phyloP scores from a whole-genome alignment of 2,888 invertebrate species.

The Omphaloscelis lunosa region DNA sequence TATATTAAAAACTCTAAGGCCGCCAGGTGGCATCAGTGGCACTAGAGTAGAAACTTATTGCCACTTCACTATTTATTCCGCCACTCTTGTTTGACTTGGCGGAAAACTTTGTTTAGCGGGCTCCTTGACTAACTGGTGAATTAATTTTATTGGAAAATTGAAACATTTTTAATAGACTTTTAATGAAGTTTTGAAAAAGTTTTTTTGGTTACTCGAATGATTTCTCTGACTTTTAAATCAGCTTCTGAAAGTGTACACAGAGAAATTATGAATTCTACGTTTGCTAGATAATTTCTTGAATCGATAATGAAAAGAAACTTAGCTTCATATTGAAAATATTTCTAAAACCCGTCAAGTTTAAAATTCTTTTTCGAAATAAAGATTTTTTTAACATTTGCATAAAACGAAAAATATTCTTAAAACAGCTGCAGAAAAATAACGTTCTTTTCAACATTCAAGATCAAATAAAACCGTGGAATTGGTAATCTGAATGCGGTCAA shows the following conservation, averaged over 20 bases:
- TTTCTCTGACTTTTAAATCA: not conserved
- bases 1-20: slow-evolving; percentile 64
- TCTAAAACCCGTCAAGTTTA: not conserved
- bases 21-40: slow-evolving; percentile 47
- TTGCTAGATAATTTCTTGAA: not conserved
- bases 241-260: not conserved
- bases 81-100: slow-evolving; percentile 58
- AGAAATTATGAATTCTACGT: not conserved
- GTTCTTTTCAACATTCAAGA: slow-evolving; percentile 20
- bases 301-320: not conserved
- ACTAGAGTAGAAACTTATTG: slow-evolving; percentile 58
- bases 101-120: slow-evolving; percentile 56
- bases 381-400: not conserved
- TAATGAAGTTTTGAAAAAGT: slow-evolving; percentile 9
- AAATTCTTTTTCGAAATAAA: not conserved
- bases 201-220: not conserved
- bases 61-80: slow-evolving; percentile 61
- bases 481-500: slow-evolving; percentile 39
- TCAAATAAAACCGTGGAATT: slow-evolving; percentile 36
- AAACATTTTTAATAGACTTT: slow-evolving; percentile 27
- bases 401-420: not conserved
- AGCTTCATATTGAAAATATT: not conserved
- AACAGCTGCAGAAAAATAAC: slow-evolving; percentile 8
- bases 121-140: slow-evolving; percentile 28
- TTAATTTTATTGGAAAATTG: slow-evolving; percentile 45